Base-by-base conservation (phyloP, 1,140 invertebrate species). In the Galleria mellonella region DNA sequence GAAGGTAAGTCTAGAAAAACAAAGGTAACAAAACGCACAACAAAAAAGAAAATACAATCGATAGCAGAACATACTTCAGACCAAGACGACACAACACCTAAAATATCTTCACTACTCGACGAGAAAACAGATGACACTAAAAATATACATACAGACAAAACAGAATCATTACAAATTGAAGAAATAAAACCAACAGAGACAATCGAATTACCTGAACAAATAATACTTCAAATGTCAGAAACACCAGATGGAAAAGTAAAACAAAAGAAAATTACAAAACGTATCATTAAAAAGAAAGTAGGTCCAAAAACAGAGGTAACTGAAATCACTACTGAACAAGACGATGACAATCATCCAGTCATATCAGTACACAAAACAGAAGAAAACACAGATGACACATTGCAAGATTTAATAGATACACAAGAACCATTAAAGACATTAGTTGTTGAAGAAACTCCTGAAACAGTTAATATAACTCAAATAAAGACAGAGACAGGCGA, bases 391-490 rank as follows among this genome's bases (percentile, higher is more conserved):
- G 17, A 38, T 9, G 51, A 65, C 32, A 57, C 56, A 32, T 47
- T 45, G 8, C 59, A 54, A 52, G 45, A 43, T 7, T 6, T 60
- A 4, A 42, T 55, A 8, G 32, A 51, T 1, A 36, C 36, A 42
- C 28, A 31, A 31, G 2, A 71, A 57, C 72, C 72, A 4, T 58
- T 61, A 45, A 71, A 67, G 43, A 51, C 68, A 2, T 38, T 48
- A 37, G 0, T 59, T 8, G 36, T 74, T 5, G 51, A 79, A 30
- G 10, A 40, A 6, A 6, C 10, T 32, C 49, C 46, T 9, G 72
- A 87, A 70, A 72, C 83, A 47, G 72, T 83, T 5, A 70, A 69
- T 4, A 59, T 87, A 0, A 79, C 84, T 8, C 77, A 88, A 50
- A 72, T 81, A 9, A 67, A 58, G n/a, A 74, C 81, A 4, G 62